Conservation (phyloP, 1,140 invertebrate species). For the Cotesia chilonis region DNA sequence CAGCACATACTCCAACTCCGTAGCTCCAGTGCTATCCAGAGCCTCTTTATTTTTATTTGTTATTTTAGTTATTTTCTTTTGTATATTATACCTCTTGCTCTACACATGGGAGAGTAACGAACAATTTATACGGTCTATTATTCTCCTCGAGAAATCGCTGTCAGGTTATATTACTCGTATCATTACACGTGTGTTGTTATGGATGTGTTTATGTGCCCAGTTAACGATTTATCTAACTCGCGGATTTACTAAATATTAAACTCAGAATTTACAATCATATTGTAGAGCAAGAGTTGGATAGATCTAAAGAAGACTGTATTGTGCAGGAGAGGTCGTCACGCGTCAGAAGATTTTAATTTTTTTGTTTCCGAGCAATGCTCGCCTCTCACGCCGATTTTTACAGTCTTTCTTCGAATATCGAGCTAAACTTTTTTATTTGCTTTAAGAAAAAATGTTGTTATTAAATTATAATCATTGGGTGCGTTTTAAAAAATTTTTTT, state of each 20-base stretch:
- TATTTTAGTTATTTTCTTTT: no score
- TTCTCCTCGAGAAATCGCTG: constrained; percentile 12
- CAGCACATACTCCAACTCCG: no score
- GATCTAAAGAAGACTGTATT: background rate
- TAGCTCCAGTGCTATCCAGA: background rate
- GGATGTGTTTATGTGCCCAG: background rate
- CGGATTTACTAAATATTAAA: no score
- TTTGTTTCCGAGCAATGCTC: background rate
- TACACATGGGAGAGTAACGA: constrained; percentile 12
- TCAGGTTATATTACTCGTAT: constrained; percentile 5
- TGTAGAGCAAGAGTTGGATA: background rate
- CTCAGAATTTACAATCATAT: background rate
- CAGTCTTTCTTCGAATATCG: no score
- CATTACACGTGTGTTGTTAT: constrained; percentile 1
- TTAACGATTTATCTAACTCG: no score
- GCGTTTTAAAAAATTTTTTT: no score
- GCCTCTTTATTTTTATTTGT: background rate
- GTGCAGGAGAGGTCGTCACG: constrained; percentile 7
- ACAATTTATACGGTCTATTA: constrained; percentile 11
- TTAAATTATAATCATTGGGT: no score
- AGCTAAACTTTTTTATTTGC: no score
- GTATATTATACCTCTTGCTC: constrained; percentile 1
- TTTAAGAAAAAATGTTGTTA: no score
- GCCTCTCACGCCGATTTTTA: background rate
- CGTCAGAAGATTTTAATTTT: background rate